Evolutionary conservation across 2,888 invertebrate species (phyloP).

Genomic region (Cotesia congregata): DNA sequence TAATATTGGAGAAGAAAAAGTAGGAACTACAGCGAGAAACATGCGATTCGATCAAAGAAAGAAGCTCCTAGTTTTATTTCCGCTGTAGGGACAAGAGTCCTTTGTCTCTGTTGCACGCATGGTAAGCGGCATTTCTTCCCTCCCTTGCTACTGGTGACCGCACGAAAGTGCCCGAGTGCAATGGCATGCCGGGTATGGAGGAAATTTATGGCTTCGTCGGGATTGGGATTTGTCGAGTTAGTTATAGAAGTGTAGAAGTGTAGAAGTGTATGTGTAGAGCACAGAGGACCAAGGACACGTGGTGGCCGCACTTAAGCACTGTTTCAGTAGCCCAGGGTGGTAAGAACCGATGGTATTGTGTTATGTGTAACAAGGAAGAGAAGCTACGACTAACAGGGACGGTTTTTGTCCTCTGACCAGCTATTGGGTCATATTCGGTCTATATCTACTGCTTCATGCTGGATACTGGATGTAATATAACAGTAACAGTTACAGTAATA

Average conservation of each 20-base stretch:
- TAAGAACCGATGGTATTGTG: slow-evolving; percentile 30
- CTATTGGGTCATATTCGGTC: slow-evolving; percentile 39
- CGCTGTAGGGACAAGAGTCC: no score
- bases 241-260: no score
- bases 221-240: slow-evolving; percentile 34
- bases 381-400: slow-evolving; percentile 38
- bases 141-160: slow-evolving; percentile 28
- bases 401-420: slow-evolving; percentile 14
- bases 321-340: slow-evolving; percentile 28
- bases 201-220: slow-evolving; percentile 50
- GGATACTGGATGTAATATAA: no score
- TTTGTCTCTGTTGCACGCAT: not conserved
- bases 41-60: slow-evolving; percentile 34
- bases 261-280: no score
- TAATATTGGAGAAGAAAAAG: slow-evolving; percentile 6
- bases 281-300: slow-evolving; percentile 37
- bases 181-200: no score
- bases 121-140: not conserved
- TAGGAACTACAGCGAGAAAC: slow-evolving; percentile 24
- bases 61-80: slow-evolving; percentile 32
- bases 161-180: slow-evolving; percentile 41
- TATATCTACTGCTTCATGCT: not conserved
- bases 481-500: no score
- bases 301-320: slow-evolving; percentile 38
- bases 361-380: slow-evolving; percentile 37